Base-by-base conservation (phyloP, 2,797 vertebrate genomes). In the Parambassis ranga region DNA sequence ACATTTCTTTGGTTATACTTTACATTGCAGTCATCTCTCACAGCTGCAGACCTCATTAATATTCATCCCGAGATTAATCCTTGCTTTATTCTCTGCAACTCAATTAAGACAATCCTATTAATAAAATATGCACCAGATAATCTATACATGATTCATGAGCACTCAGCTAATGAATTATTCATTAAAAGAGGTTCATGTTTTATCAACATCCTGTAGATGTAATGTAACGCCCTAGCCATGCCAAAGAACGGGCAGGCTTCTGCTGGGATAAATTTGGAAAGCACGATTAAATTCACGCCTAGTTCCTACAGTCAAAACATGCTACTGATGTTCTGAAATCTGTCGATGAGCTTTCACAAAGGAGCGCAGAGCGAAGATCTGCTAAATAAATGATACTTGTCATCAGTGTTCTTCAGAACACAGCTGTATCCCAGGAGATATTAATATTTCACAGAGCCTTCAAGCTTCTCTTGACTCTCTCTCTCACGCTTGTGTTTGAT, bases 41-140 rank as follows among this genome's bases (percentile, higher is more conserved):
- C 59, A 66, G 63, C 75, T 18, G 15, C 73, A 24, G 42, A 70
- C 26, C 63, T 70, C 75, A 89, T 92, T 91, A 87, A 92, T 91
- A 91, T 91, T 90, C 79, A 90, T 81, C 30, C 60, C 20, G 33
- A 90, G 81, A 92, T 91, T 81, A 91, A 93, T 92, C 85, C 67
- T 52, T 70, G 60, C 86, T 91, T 91, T 90, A 90, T 91, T 89
- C 86, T 64, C 77, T 51, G 68, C 84, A 83, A 90, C 87, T 90
- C 86, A 91, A 91, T 93, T 90, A 90, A 91, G 85, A 90, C 87
- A 91, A 89, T 91, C 81, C 77, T 84, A 89, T 92, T 91, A 91
- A 92, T 93, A 93, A 93, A 87, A 91, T 89, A 93, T 93, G 85
- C 52, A 43, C 75, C 79, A 76, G 85, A 88, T 92, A 87, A 90